Base-by-base conservation (phyloP, 30 jellyfish, hydroid and myxozoan genomes). In the Turritopsis rubra region DNA sequence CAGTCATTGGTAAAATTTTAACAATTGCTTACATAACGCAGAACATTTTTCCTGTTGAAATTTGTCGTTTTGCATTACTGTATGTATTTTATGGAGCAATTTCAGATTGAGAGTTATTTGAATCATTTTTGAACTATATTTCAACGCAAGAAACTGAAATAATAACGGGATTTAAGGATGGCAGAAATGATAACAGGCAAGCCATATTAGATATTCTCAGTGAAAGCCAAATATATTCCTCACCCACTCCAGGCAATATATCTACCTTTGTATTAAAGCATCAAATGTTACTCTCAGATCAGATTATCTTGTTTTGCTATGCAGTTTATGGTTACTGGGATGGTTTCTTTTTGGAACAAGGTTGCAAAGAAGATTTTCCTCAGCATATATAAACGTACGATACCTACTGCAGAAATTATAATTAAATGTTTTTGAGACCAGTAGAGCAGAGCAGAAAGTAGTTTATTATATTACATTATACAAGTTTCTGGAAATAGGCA, bases 321-420 rank as follows among this genome's bases (percentile, higher is more conserved):
- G 30, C 77, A 68, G 30, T 68, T 22, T n/a, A 68, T 68, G 8
- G 30, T 68, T 23, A 1, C 16, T 68, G 77, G 77, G 30, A 68
- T 68, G 77, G 8, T 16, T 68, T 27, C 77, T 19, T 68, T 68
- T 68, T 68, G 7, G 8, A 68, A 68, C 9, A 27, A 68, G 9
- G 77, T 68, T 19, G 9, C 77, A 8, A 68, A 27, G 77, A 23
- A n/a, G 31, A 68, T 68, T 16, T 27, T 68, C 23, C 28, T 68
- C 77, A 68, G 77, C 30, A 68, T 68, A n/a, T 68, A 68, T 68
- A 0, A 68, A 68, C 19, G 77, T 68, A 68, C 77, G 9, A 27
- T 68, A 27, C 77, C 8, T n/a, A 68, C 8, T 1, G 77, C 77
- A n/a, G 77, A 68, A 68, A 66, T 68, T 22, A 68, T 0, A 27